Evolutionary conservation across 2,797 vertebrate genomes (phyloP), one percentile per base, ranked within the genome.

Genomic region (Gephyroberyx darwinii): DNA sequence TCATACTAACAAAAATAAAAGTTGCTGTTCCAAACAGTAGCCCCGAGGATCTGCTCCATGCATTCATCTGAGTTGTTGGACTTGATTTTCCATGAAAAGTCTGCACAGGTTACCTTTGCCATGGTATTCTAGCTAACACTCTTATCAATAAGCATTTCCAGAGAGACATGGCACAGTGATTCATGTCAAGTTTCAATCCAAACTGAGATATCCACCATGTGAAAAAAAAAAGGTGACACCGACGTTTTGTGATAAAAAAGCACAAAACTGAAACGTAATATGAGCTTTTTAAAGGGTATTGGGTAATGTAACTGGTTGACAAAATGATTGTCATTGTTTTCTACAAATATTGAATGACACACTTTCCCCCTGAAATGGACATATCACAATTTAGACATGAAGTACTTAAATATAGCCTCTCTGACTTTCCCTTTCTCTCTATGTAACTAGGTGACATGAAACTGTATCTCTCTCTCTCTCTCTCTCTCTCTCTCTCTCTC

Each of bases 11-110:
- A 31, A 13, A 48, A 16, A 45, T 69, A 62, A 59, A 35, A 65
- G 53, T 31, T 67, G 50, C 78, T 72, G 65, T 67, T 61, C 33
- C 19, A 52, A 64, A 63, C 61, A n/a, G 69, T 62, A 72, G 67
- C 60, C 66, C 70, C 30, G 16, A 63, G 62, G 65, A 54, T 65
- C 39, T 37, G 65, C 58, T 57, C 57, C 19, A 13, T 35, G 50
- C 41, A 31, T 66, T 63, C 33, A 68, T 35, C 43, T 62, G 58
- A 63, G 50, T 64, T 77, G 39, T 52, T 57, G 58, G 48, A 62
- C 54, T 71, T 48, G 5, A 59, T 50, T 72, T 66, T 60, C 43
- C 57, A 53, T 65, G 54, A 54, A 9, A 66, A 43, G 9, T 16
- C 60, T 65, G 51, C 20, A 65, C 19, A 9, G 52, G 62, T 62